These are phyloP conservation scores for Cryptoblepharus egeriae DNA, from an alignment of 2,797 vertebrate species.

Conservation along the genomic window DNA sequence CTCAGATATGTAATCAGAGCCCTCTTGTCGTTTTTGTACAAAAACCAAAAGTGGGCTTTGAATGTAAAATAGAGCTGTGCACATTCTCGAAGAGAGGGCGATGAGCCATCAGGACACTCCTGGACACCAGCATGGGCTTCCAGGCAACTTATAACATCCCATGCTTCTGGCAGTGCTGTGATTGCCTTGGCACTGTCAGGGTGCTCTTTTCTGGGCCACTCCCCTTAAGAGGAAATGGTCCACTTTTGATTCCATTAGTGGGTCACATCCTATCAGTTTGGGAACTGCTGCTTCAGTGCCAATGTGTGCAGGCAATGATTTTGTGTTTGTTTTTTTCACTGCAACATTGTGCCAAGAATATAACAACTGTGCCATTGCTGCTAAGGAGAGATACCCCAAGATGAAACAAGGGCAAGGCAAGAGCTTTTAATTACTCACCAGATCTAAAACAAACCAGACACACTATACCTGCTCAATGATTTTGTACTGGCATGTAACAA, in stretches of 20 bases:
- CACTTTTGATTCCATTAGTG: too few species aligned
- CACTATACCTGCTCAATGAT: not conserved
- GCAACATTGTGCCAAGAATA: not conserved
- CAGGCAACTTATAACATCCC: too few species aligned
- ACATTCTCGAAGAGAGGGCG: too few species aligned
- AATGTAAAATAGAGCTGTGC: too few species aligned
- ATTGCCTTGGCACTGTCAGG: not conserved
- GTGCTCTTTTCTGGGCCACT: not conserved
- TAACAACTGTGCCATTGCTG: constrained; percentile 1
- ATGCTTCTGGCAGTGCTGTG: too few species aligned
- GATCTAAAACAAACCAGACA: not conserved
- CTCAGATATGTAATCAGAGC: too few species aligned
- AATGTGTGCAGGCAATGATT: not conserved
- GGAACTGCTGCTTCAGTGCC: not conserved
- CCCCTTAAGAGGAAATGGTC: not conserved
- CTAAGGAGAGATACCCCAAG: not conserved
- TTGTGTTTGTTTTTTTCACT: not conserved
- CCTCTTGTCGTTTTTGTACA: too few species aligned
- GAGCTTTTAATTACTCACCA: not conserved
- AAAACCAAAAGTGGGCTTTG: too few species aligned
- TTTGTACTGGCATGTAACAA: not conserved
- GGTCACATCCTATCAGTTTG: too few species aligned
- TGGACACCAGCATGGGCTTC: too few species aligned
- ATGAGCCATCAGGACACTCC: too few species aligned
- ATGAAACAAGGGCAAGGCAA: constrained; percentile 1